Percentiles rank a stretch among this genome's conserved stretches.
Conservation (phyloP, 2,888 invertebrate species). For the Phalangium opilio region DNA sequence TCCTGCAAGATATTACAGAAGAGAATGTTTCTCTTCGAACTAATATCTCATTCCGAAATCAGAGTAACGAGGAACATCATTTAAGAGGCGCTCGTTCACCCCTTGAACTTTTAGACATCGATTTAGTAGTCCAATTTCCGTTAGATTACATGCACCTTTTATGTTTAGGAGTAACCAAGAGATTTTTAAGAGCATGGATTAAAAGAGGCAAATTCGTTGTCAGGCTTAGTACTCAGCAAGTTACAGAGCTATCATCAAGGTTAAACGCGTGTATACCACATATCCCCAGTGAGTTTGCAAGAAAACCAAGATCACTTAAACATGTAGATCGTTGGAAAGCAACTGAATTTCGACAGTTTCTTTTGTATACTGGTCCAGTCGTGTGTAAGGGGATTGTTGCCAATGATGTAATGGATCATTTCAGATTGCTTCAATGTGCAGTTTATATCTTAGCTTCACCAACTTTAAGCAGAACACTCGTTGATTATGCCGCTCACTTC, state of each 20-base stretch:
- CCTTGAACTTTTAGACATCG: conserved; percentile 13
- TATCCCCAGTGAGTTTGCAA: not conserved
- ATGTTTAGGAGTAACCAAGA: conserved; percentile 23
- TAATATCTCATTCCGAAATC: conserved; percentile 15
- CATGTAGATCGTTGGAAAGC: conserved; percentile 2
- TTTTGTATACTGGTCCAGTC: conserved; percentile 1
- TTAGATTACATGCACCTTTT: conserved; percentile 27
- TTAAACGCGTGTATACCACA: no score
- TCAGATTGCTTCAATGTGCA: no score
- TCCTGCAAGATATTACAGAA: no score
- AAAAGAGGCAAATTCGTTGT: not conserved
- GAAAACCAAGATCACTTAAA: not conserved
- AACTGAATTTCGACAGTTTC: conserved; percentile 1
- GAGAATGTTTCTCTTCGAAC: conserved; percentile 7
- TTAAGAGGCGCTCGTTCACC: conserved; percentile 4
- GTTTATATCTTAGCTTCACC: no score
- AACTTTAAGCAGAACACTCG: no score
- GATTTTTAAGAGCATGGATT: conserved; percentile 16
- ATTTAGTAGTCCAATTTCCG: conserved; percentile 22
- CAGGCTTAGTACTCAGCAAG: no score
- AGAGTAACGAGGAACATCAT: conserved; percentile 18
- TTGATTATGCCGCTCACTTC: no score
- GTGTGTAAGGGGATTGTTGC: not conserved
- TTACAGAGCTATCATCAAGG: no score
- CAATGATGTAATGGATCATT: no score